Percentiles rank a stretch among this genome's conserved stretches.
Evolutionary conservation across 2,113 vertebrate genomes (phyloP).

Genomic region (Silurus asotus): DNA sequence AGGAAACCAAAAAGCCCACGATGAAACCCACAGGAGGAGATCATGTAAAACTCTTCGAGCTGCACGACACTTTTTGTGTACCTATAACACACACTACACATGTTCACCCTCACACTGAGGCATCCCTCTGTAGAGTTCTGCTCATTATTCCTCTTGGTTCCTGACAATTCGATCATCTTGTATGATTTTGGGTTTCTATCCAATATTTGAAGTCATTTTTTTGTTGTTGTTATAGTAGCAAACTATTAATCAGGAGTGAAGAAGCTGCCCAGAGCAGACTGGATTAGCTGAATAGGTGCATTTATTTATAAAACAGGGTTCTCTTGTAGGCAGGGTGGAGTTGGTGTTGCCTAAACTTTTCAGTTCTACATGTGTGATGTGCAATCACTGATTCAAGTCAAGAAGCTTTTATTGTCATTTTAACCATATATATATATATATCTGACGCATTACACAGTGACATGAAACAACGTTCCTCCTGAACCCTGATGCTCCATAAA

Average conservation of each 20-base stretch:
- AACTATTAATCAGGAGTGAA: background rate
- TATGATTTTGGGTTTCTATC: too few species aligned
- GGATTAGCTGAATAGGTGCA: background rate
- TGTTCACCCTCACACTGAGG: background rate
- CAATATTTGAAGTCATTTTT: too few species aligned
- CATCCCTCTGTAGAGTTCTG: too few species aligned
- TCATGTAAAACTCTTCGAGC: too few species aligned
- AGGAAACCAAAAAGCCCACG: background rate
- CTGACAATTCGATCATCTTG: background rate
- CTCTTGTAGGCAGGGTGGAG: background rate
- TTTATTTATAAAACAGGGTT: background rate
- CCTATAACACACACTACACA: background rate
- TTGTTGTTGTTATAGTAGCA: too few species aligned
- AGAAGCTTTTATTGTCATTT: too few species aligned
- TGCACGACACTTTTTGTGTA: background rate
- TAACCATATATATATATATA: too few species aligned
- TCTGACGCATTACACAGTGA: too few species aligned
- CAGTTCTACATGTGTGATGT: background rate
- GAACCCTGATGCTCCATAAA: too few species aligned
- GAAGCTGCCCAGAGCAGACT: background rate
- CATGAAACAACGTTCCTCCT: too few species aligned
- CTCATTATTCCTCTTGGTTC: too few species aligned
- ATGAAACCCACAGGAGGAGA: background rate
- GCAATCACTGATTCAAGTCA: background rate
- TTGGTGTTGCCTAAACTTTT: background rate